These are phyloP conservation scores for Torymus tubicola DNA, from an alignment of 2,888 invertebrate species.

Conservation along the genomic window DNA sequence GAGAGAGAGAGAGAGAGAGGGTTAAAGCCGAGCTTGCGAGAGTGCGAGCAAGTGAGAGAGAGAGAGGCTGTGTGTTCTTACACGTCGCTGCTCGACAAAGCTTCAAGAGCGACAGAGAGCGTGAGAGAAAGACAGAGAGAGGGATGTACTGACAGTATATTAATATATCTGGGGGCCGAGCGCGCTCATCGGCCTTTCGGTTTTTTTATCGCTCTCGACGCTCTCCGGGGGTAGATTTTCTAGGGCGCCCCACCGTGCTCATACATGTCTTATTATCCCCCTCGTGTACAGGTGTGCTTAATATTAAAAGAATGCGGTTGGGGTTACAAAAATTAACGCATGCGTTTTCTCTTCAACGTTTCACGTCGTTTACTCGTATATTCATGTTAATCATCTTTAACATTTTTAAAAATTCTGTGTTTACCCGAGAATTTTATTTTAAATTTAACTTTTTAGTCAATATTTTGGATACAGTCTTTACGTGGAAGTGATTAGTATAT, in stretches of 20 bases:
- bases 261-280: neutral
- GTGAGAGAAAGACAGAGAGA: neutral
- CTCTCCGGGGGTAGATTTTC: slow-evolving; percentile 16
- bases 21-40: slow-evolving; percentile 49
- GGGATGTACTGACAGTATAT: slow-evolving; percentile 60
- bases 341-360: too few species aligned
- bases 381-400: too few species aligned
- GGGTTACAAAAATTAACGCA: neutral
- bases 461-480: too few species aligned
- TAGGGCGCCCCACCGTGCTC: neutral
- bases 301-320: neutral
- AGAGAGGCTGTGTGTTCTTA: slow-evolving; percentile 62
- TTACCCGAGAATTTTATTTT: too few species aligned
- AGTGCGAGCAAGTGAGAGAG: slow-evolving; percentile 52
- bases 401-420: too few species aligned
- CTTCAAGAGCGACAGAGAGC: slow-evolving; percentile 56
- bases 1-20: slow-evolving; percentile 36
- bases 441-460: too few species aligned
- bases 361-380: too few species aligned
- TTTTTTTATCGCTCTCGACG: slow-evolving; percentile 38
- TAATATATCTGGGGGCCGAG: slow-evolving; percentile 65
- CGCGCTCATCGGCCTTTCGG: slow-evolving; percentile 36
- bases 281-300: neutral
- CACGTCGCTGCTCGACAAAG: slow-evolving; percentile 74
- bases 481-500: too few species aligned